These are phyloP conservation scores for Temnothorax curvispinosus DNA, from an alignment of 1,140 invertebrate genomes.

Conservation along the genomic window DNA sequence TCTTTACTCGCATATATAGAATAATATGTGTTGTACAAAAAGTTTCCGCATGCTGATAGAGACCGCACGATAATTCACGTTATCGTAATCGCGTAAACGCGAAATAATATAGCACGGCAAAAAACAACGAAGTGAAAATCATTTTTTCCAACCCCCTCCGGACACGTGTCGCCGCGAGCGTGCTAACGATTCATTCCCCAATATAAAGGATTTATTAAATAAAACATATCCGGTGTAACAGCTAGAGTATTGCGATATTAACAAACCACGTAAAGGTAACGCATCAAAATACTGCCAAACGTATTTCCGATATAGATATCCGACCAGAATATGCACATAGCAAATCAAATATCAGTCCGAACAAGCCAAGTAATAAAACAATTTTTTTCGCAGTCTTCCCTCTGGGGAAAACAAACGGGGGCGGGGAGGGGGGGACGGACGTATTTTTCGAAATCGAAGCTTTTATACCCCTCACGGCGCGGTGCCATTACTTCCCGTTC, in stretches of 20 bases:
- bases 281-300: slow-evolving; percentile 1
- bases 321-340: neutral
- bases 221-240: slow-evolving; percentile 3
- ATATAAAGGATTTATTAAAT: slow-evolving; percentile 43
- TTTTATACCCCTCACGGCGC: slow-evolving; percentile 32
- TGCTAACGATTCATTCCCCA: neutral
- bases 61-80: neutral
- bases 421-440: neutral
- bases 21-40: neutral
- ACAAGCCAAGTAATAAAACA: slow-evolving; percentile 43
- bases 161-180: too few species aligned
- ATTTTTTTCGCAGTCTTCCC: neutral
- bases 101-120: neutral
- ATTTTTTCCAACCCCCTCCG: neutral
- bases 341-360: slow-evolving; percentile 47
- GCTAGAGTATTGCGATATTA: neutral
- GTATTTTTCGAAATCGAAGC: slow-evolving; percentile 53
- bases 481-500: slow-evolving; percentile 41
- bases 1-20: neutral
- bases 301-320: slow-evolving; percentile 39
- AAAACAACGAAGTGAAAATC: neutral
- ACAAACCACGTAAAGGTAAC: neutral
- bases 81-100: neutral
- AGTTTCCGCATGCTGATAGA: neutral
- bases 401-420: neutral